Base-by-base conservation (phyloP, 2,113 vertebrate species). In the Strigops habroptila region DNA sequence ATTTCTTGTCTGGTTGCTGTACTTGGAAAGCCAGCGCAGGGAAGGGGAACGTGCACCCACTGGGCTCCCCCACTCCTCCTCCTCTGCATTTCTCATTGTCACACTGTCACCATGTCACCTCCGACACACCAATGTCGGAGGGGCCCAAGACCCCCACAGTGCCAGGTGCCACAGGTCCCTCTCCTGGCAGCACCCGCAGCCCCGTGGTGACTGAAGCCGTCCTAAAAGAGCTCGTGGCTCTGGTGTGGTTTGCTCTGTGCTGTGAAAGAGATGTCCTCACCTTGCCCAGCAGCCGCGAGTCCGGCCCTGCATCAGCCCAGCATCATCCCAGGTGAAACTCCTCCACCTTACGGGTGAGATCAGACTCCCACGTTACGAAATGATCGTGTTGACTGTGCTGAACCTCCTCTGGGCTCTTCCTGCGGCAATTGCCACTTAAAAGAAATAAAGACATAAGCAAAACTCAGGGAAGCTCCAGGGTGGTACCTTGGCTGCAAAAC, bases 331-430 rank as follows among this genome's bases (percentile, higher is more conserved):
- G 52, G 7, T 83, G 95, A 93, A 95, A 93, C 93, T 94, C 79
- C 94, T 93, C 68, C 90, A 70, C 82, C 86, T 95, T 15, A 21
- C 2, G 0, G 33, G 60, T 93, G 93, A 93, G 90, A 86, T 96
- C 91, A 95, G 90, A 86, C 76, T 95, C 86, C 91, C 86, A 51
- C 30, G 1, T 96, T 96, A 90, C 31, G 80, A 95, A 94, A 96
- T 2, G 8, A 21, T 10, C 2, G 12, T 27, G 71, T 41, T 80
- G 94, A 37, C 85, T 73, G 35, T 7, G 33, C 10, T 22, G 8
- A 77, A 57, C 57, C 59, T 90, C 63, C 78, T 39, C 78, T 7
- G 69, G 41, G 55, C 14, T 90, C 93, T 90, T 91, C 88, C 83
- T 44, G 43, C 49, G 60, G 55, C 80, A 75, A 65, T 31, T 86